These are phyloP conservation scores for Labeo catla DNA, from an alignment of 2,113 vertebrate genomes.

Conservation along the genomic window DNA sequence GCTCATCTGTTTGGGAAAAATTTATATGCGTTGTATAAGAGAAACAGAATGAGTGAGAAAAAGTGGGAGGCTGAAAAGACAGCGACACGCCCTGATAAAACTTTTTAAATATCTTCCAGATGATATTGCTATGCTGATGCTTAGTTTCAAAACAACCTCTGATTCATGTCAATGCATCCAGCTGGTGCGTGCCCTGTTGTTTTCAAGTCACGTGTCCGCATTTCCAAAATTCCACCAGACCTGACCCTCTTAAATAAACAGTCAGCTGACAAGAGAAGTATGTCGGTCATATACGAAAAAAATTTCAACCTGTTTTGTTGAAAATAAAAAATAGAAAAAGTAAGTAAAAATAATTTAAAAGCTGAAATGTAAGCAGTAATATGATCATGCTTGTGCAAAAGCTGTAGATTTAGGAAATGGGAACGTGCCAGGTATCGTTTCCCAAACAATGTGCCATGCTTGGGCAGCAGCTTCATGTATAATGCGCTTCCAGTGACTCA, in stretches of 20 bases:
- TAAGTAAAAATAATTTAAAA: neutral
- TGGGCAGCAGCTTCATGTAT: neutral
- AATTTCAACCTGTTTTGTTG: neutral
- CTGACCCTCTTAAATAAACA: constrained; percentile 45
- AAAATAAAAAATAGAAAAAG: neutral
- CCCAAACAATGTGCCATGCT: neutral
- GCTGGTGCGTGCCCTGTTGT: constrained; percentile 52
- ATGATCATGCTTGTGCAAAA: neutral
- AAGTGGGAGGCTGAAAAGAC: neutral
- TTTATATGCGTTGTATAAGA: constrained; percentile 24
- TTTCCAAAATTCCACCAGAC: constrained; percentile 62
- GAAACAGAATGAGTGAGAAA: neutral
- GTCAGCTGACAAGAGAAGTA: neutral
- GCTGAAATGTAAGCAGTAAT: neutral
- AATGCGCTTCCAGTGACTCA: neutral
- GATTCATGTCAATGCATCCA: constrained; percentile 43
- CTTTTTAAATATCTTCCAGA: constrained; percentile 57
- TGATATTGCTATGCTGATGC: constrained; percentile 56
- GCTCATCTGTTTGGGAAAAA: constrained; percentile 4
- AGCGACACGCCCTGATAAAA: constrained; percentile 44
- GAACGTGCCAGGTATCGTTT: neutral
- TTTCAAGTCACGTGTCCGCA: constrained; percentile 59
- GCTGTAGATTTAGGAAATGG: neutral
- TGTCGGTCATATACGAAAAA: neutral
- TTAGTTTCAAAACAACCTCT: constrained; percentile 48